Evolutionary conservation across 2,113 vertebrate genomes (phyloP), one percentile per base, ranked within the genome.

Genomic region (Caranx ignobilis): DNA sequence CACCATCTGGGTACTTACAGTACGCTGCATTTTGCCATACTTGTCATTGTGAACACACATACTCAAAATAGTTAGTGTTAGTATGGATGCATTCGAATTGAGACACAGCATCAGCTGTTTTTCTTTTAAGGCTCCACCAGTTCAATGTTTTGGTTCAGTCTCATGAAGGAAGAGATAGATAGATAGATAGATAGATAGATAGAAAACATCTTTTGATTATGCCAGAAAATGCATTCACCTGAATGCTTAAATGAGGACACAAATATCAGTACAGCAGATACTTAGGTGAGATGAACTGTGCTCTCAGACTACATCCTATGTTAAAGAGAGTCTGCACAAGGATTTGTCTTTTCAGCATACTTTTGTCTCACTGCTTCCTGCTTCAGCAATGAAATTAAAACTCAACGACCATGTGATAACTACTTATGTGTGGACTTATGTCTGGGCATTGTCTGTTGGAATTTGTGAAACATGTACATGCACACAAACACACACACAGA

Each of bases 401-500:
- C 16, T 2, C 48, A 3, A 18, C 1, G 48, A 18, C 47, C 47
- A 48, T 48, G 16, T 48, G 47, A 21, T 10, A 7, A n/a, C 48
- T 52, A 52, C 50, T 48, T 16, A 47, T 47, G 45, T 47, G 12
- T 45, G 12, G 5, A 47, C 45, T 16, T 47, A 15, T 6, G 13
- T 47, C 45, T 15, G 5, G 45, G 7, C 67, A 56, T 47, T 45
- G 10, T 54, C 56, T 61, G 35, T 10, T 52, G 26, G 26, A 26
- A 13, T 19, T 45, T 54, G 35, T 59, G 60, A 81, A 41, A 60
- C 34, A 11, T 18, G 11, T 37, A n/a, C 37, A 43, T 6, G 8
- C 19, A 6, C 13, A 41, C 13, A 57, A 19, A 65, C 61, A 15
- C 52, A 45, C n/a, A 55, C 73, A 56, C 74, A 84, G 76, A 83